Base-by-base conservation (phyloP, 2,888 invertebrate genomes). In the Gastracanthus pulcherrimus region DNA sequence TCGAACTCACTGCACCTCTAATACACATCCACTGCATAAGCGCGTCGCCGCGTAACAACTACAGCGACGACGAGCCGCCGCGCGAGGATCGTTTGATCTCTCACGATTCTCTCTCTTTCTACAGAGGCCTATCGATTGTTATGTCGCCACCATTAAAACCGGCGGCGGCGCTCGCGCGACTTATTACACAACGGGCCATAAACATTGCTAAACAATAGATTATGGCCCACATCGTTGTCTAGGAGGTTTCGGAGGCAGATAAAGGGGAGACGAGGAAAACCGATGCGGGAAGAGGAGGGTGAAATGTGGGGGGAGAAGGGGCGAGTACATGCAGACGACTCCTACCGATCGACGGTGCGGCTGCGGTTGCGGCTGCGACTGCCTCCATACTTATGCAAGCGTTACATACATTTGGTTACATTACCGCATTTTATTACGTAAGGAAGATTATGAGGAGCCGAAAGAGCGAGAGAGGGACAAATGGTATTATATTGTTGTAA, bases 351-450 rank as follows among this genome's bases (percentile, higher is more conserved):
- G n/a, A 9, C 16, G 34, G 48, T 7, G 51, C 83, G 23, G 81
- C 69, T 86, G 85, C 85, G 26, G 34, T 9, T 34, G 70, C n/a
- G 45, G 36, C 55, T 41, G 7, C 48, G 23, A 29, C 45, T 41
- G n/a, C 29, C n/a, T 41, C 64, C 19, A 29, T 7, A 58, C 89
- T 90, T 90, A 90, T 89, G 90, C 89, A 90, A 90, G 89, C 88
- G 87, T 90, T 90, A 90, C 90, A 90, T 90, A 90, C 90, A 90
- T 90, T 90, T 90, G 89, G 89, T 90, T 90, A 90, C 89, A 90
- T 90, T 90, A 89, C 86, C 84, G 83, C 29, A 31, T 83, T 76
- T 78, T 76, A 88, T 90, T 90, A 90, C 86, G 86, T 90, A 90
- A 90, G 84, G 76, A 83, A 85, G 87, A 90, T 89, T 89, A 89